Evolutionary conservation across 2,888 invertebrate genomes (phyloP), one percentile per base, ranked within the genome.

Genomic region (Lydus trimaculatus): DNA sequence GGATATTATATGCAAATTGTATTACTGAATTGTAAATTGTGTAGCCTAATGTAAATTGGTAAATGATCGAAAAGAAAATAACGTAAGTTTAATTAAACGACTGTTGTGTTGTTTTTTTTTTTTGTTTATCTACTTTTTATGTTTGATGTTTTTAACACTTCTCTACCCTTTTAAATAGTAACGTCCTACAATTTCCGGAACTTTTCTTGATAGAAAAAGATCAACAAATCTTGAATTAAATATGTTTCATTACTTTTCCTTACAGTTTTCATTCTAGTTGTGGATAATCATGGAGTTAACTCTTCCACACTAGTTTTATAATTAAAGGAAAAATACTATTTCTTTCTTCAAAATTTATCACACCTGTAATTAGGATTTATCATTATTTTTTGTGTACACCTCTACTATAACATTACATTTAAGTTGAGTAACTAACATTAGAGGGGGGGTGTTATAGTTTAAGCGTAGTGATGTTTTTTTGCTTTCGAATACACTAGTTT

Each of bases 201-300:
- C 8, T 48, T 48, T 23, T 20, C 11, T 7, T 3, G 8, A 3
- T 20, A 9, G 48, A 48, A 48, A 61, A 61, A 61, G 36, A 23
- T 36, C 61, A 52, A 48, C 31, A 43, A 52, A 20, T 63, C 17
- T 31, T 63, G 56, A 63, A 63, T 63, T 63, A 63, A 63, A 63
- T 56, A 63, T 63, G 63, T 48, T 48, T 20, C 20, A 11, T 20
- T 20, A 20, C 20, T 48, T 48, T 48, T 48, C 13, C 20, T 9
- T 48, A 13, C n/a, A 43, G n/a, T 43, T 43, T 36, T n/a, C 52
- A 43, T 48, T 43, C 5, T 48, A 43, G n/a, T 48, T 43, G 31
- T 63, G 28, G 56, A 28, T 3, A 31, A 63, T 63, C 56, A 63
- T 15, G 28, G 56, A 60, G 58, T 63, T 63, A 63, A 63, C 56